Conservation (phyloP, 2,113 vertebrate genomes). For the Pantherophis guttatus region DNA sequence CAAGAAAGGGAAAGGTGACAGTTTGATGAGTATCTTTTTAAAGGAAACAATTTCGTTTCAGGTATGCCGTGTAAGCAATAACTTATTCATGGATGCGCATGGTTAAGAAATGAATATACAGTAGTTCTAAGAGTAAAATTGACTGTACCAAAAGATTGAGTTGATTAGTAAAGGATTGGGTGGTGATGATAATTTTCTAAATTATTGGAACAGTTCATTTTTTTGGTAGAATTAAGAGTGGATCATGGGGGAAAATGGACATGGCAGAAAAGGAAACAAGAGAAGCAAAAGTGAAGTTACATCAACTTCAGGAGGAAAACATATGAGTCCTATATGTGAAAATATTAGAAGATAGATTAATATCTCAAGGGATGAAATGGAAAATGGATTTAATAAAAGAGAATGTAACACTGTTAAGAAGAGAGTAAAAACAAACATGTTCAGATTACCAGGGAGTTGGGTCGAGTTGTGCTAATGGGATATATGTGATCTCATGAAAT, state of each 20-base stretch:
- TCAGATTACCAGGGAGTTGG: not conserved
- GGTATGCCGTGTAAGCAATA: not conserved
- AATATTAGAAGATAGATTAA: not conserved
- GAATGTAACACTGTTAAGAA: not conserved
- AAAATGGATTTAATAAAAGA: not conserved
- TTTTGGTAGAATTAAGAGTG: not conserved
- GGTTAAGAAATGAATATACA: not conserved
- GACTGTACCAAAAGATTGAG: not conserved
- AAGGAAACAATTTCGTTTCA: not conserved
- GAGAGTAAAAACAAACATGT: not conserved
- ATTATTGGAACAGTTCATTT: not conserved
- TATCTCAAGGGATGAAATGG: not conserved
- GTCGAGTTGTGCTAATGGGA: not conserved
- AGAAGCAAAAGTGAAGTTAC: not conserved
- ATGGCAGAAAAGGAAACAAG: not conserved
- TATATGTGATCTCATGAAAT: not conserved
- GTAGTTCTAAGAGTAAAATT: not conserved
- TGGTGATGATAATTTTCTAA: not conserved
- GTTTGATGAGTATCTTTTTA: not conserved
- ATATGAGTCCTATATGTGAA: not conserved
- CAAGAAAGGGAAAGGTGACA: not conserved
- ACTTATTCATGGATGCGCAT: not conserved
- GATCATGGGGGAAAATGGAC: not conserved
- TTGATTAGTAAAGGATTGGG: not conserved
- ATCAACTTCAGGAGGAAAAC: not conserved